Evolutionary conservation across 2,888 invertebrate genomes (phyloP).

Genomic region (Yponomeuta sedellus): DNA sequence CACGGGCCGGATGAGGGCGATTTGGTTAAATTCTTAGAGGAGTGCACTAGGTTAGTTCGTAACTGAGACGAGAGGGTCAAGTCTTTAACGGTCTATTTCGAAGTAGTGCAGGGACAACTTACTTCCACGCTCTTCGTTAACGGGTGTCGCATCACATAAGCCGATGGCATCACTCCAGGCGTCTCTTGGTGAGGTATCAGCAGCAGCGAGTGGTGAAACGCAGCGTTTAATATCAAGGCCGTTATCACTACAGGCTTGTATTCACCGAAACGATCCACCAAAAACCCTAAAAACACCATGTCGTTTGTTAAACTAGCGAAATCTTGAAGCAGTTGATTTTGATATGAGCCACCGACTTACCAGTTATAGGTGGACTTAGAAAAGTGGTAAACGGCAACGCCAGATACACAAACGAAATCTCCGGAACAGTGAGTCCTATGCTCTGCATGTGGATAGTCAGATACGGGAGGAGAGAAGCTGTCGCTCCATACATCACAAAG

Average conservation of each 20-base stretch:
- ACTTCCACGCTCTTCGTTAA: slow-evolving; percentile 83
- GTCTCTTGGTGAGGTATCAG: slow-evolving; percentile 88
- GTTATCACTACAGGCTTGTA: slow-evolving; percentile 90
- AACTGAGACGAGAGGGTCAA: slow-evolving; percentile 43
- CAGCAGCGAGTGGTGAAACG: slow-evolving; percentile 87
- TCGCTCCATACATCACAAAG: slow-evolving; percentile 90
- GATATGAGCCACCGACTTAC: slow-evolving; percentile 55
- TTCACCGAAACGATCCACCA: slow-evolving; percentile 91
- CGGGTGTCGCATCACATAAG: slow-evolving; percentile 85
- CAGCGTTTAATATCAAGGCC: slow-evolving; percentile 84
- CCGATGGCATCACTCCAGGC: slow-evolving; percentile 84
- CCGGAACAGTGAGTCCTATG: slow-evolving; percentile 89
- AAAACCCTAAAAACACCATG: slow-evolving; percentile 77
- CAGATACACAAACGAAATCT: slow-evolving; percentile 91
- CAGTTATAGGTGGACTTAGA: slow-evolving; percentile 88
- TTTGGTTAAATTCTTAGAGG: slow-evolving; percentile 74
- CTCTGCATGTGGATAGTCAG: slow-evolving; percentile 94
- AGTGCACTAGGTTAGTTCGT: slow-evolving; percentile 44
- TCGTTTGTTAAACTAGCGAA: too few relatives aligned
- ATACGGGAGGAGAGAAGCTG: slow-evolving; percentile 89
- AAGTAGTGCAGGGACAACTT: slow-evolving; percentile 22
- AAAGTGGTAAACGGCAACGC: slow-evolving; percentile 91
- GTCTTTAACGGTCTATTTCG: slow-evolving; percentile 30
- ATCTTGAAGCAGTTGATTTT: too few relatives aligned
- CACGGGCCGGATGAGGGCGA: slow-evolving; percentile 68